A percentile compares a stretch with the other conserved stretches of the same genome.
These are phyloP conservation scores for Zaprionus lineosus DNA, from an alignment of 2,888 invertebrate species.

Conservation along the genomic window DNA sequence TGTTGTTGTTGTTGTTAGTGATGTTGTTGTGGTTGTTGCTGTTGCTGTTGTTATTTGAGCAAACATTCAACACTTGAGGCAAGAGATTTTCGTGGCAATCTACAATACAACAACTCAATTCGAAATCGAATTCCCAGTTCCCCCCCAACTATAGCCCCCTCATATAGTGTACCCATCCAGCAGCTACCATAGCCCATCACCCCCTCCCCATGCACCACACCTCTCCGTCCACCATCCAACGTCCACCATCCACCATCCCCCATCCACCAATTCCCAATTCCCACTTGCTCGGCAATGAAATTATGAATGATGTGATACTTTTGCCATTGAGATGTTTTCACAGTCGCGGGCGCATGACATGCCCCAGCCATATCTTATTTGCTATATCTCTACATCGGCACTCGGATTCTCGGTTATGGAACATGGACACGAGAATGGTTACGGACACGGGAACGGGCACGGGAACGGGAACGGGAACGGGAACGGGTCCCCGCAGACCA, in stretches of 20 bases:
- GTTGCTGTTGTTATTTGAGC: conserved; percentile 74
- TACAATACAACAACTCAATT: conserved; percentile 78
- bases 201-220: neutral
- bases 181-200: conserved; percentile 2
- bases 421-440: too few relatives aligned
- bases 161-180: neutral
- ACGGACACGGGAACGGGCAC: neutral
- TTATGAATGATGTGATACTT: conserved; percentile 80
- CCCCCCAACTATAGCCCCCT: neutral
- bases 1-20: conserved; percentile 32
- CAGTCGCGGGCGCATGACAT: conserved; percentile 78
- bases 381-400: conserved; percentile 74
- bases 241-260: conserved; percentile 6
- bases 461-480: conserved; percentile 6
- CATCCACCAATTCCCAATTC: conserved; percentile 45
- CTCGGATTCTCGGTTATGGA: too few relatives aligned
- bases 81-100: conserved; percentile 73
- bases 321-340: conserved; percentile 78
- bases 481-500: conserved; percentile 47
- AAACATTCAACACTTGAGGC: conserved; percentile 78
- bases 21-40: conserved; percentile 33
- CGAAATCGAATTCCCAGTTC: conserved; percentile 27
- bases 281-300: conserved; percentile 65
- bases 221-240: neutral
- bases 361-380: conserved; percentile 72